Evolutionary conservation across 2,113 vertebrate species (phyloP).

Genomic region (Zapornia atra): DNA sequence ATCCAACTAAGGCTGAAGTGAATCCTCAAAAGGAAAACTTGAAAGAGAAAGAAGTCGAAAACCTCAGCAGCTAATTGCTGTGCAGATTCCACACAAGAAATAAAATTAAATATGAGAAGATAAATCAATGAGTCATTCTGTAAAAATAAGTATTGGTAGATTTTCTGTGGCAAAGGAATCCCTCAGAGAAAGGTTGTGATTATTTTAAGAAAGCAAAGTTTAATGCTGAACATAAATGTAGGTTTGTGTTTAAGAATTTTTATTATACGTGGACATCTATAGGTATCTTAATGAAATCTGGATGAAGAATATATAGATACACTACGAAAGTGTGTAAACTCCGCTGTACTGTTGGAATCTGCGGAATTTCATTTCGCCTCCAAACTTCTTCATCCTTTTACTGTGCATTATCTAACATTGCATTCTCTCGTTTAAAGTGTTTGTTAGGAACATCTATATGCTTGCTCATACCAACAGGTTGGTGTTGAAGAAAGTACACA

Average conservation of each 20-base stretch:
- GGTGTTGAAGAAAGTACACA: neutral
- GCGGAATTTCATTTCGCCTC: neutral
- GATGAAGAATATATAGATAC: neutral
- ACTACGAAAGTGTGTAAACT: neutral
- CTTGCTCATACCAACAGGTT: neutral
- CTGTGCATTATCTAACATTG: neutral
- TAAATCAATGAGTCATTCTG: conserved; percentile 21
- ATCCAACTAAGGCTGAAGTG: neutral
- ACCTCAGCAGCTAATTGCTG: neutral
- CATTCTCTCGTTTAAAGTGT: neutral
- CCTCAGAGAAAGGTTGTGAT: neutral
- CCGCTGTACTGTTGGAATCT: neutral
- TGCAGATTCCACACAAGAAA: neutral
- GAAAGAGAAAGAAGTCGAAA: conserved; percentile 30
- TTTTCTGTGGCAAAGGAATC: neutral
- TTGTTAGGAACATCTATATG: neutral
- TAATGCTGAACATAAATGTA: neutral
- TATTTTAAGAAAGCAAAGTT: neutral
- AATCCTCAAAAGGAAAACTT: conserved; percentile 29
- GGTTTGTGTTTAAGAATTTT: neutral
- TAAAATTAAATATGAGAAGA: neutral
- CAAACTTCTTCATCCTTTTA: neutral
- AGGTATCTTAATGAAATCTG: neutral
- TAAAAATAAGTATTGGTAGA: neutral
- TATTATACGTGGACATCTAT: neutral